Base-by-base conservation (phyloP, 2,888 invertebrate genomes). In the Antitype chi region DNA sequence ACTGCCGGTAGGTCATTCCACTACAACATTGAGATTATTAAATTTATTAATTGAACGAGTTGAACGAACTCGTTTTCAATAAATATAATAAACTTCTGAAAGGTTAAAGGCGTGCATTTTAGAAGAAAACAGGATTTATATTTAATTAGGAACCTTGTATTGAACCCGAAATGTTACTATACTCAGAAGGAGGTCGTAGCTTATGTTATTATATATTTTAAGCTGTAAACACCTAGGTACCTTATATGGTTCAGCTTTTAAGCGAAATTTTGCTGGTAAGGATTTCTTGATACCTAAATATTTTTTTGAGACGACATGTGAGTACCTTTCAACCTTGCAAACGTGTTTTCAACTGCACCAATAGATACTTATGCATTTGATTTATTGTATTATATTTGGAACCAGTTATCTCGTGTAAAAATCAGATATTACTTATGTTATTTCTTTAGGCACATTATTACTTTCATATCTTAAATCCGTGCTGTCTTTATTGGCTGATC, bases 1-100 rank as follows among this genome's bases (percentile, higher is more conserved):
- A 73, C 20, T 52, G 2, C 28, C 15, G 47, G 59, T 72, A 71
- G 82, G 82, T 85, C 85, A 76, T 71, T 79, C 66, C 69, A 71
- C 72, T 73, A 63, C 62, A 78, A 13, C 73, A 70, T 71, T 86
- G 76, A 79, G 43, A n/a, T 80, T 60, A 82, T 67, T 32, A 23
- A 32, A 53, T 75, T 71, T 71, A 85, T 82, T 82, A 76, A 85
- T 82, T 67, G 53, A 82, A 60, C 53, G 68, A 73, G 86, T 83
- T 83, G 67, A 83, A 82, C 23, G 82, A 85, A 82, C 86, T 85
- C n/a, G 6, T 82, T 77, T 64, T 11, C 53, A 47, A 70, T 82
- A 67, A 67, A n/a, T 5, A 52, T 68, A 62, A 81, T 62, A 63
- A 71, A 63, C 17, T 32, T 49, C 32, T 70, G 55, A 83, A 85